phyloP scores from a whole-genome alignment of 1,140 invertebrate genomes.

The Anastrepha obliqua region DNA sequence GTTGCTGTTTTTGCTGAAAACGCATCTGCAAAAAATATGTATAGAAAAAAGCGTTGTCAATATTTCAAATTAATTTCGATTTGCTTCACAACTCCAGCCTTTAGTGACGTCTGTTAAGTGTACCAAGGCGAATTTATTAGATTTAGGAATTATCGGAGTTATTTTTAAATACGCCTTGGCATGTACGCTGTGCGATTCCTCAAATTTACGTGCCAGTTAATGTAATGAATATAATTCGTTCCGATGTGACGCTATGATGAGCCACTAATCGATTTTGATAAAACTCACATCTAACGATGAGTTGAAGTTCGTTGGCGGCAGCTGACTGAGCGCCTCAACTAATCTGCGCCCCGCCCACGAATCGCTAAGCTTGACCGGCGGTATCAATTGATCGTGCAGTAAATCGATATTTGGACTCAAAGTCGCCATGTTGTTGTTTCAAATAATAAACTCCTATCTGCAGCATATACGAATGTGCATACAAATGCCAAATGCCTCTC shows the following conservation, averaged over 20 bases:
- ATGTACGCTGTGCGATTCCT: not conserved
- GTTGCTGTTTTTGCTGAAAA: conserved; percentile 69
- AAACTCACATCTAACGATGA: conserved; percentile 62
- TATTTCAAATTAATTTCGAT: not conserved
- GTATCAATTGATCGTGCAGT: conserved; percentile 69
- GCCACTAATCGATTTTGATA: not conserved
- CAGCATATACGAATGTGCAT: not conserved
- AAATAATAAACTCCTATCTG: not conserved
- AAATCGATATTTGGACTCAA: conserved; percentile 34
- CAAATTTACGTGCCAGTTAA: conserved; percentile 16
- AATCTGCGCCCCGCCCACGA: conserved; percentile 77
- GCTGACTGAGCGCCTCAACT: conserved; percentile 68
- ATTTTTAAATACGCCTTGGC: no score
- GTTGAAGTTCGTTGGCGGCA: conserved; percentile 64
- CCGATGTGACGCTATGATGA: not conserved
- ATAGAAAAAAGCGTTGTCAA: not conserved
- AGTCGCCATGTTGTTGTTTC: not conserved
- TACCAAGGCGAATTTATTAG: no score
- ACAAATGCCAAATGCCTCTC: no score
- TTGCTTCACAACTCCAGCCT: not conserved
- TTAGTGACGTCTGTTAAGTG: not conserved
- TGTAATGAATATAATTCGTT: not conserved
- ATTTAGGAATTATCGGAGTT: no score
- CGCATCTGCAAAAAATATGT: conserved; percentile 64
- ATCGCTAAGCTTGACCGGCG: conserved; percentile 76